These are phyloP conservation scores for Manis javanica DNA, from an alignment of 2,797 vertebrate species.

Conservation along the genomic window DNA sequence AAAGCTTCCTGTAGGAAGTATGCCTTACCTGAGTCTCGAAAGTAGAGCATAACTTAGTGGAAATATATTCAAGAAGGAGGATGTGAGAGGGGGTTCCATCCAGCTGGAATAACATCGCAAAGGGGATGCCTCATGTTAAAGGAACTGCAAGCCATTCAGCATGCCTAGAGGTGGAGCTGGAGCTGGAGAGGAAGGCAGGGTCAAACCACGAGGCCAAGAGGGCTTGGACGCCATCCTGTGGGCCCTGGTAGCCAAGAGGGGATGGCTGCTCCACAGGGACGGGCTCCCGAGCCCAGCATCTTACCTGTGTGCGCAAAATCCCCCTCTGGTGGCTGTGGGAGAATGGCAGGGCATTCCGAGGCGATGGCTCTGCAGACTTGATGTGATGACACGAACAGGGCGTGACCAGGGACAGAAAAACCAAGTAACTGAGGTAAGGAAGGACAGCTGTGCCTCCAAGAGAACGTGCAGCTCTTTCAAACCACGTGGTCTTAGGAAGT, in stretches of 20 bases:
- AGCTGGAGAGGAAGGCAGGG: background rate
- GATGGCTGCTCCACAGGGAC: background rate
- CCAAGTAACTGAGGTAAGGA: background rate
- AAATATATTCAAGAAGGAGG: background rate
- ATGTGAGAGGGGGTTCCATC: background rate
- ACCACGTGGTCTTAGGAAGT: background rate
- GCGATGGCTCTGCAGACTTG: background rate
- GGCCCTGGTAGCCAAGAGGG: background rate
- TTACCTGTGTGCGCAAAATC: background rate
- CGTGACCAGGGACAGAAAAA: background rate
- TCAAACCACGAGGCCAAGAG: background rate
- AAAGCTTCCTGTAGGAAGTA: background rate
- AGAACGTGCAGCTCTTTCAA: background rate
- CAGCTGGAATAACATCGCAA: background rate
- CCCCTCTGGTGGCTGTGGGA: background rate
- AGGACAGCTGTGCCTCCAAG: background rate
- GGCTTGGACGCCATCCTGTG: background rate
- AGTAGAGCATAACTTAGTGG: background rate
- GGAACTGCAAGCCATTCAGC: background rate
- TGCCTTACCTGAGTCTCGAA: background rate
- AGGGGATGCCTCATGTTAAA: background rate
- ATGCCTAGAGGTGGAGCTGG: background rate
- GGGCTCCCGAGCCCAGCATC: rapidly evolving
- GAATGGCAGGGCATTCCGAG: background rate
- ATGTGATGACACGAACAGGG: background rate